phyloP scores from a whole-genome alignment of 2,888 invertebrate species.

The Cheilosia impressa region DNA sequence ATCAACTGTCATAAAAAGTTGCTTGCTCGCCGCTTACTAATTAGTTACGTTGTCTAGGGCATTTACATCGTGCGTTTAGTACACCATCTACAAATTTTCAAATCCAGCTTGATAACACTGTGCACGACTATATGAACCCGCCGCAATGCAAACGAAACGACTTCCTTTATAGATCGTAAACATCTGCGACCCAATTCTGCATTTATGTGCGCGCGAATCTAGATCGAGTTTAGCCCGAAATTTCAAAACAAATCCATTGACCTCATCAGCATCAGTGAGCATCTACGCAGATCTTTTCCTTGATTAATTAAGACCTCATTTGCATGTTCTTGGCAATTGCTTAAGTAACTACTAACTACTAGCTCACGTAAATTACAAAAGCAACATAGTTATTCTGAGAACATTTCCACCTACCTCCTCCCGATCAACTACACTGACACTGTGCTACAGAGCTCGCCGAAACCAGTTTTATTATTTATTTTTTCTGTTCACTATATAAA shows the following conservation, averaged over 20 bases:
- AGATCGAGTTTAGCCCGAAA: conserved; percentile 38
- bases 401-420: conserved; percentile 10
- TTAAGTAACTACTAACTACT: conserved; percentile 7
- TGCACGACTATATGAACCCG: background rate
- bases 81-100: background rate
- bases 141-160: background rate
- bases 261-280: conserved; percentile 33
- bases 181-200: conserved; percentile 47
- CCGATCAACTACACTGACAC: too few species aligned
- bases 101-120: background rate
- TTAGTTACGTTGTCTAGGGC: background rate
- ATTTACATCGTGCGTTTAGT: background rate
- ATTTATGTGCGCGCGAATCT: conserved; percentile 46
- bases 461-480: conserved; percentile 44
- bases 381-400: conserved; percentile 47
- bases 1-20: conserved; percentile 11
- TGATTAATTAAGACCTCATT: conserved; percentile 69
- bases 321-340: conserved; percentile 60
- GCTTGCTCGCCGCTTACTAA: background rate
- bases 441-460: background rate
- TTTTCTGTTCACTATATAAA: conserved; percentile 6
- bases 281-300: conserved; percentile 49
- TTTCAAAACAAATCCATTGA: conserved; percentile 55
- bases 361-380: conserved; percentile 48
- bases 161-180: conserved; percentile 40